Percentiles rank a stretch among this genome's conserved stretches.
Evolutionary conservation across 2,888 invertebrate species (phyloP).

Genomic region (Nycteola revayana): DNA sequence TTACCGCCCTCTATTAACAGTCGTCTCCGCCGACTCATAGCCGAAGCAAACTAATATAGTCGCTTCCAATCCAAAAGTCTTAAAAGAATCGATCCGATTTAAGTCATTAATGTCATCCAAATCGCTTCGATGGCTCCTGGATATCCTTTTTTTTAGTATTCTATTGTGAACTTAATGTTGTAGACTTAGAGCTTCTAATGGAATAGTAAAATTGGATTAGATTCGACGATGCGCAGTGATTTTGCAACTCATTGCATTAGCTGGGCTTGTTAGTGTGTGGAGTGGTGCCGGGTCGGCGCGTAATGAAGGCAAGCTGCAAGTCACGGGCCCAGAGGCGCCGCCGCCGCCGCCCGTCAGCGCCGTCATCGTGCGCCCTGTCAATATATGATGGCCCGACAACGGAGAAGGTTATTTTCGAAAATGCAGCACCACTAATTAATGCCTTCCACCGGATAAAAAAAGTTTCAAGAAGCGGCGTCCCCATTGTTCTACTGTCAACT

Average conservation of each 20-base stretch:
- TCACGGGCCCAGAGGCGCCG: conserved; percentile 70
- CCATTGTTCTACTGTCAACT: conserved; percentile 69
- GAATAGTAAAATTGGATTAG: conserved; percentile 30
- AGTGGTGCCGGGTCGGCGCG: conserved; percentile 40
- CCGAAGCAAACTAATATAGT: conserved; percentile 59
- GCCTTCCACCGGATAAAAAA: conserved; percentile 60
- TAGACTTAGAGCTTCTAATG: conserved; percentile 38
- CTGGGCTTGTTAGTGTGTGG: conserved; percentile 74
- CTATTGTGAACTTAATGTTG: conserved; percentile 38
- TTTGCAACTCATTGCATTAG: conserved; percentile 81
- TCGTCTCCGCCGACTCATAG: conserved; percentile 39
- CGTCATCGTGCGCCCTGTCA: conserved; percentile 71
- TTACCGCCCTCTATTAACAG: conserved; percentile 63
- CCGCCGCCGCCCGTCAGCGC: conserved; percentile 55
- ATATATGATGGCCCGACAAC: conserved; percentile 71
- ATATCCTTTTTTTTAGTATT: conserved; percentile 30
- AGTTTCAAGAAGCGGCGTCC: conserved; percentile 58
- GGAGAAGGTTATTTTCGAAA: conserved; percentile 76
- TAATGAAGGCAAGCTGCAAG: conserved; percentile 77
- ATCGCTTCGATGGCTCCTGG: conserved; percentile 68
- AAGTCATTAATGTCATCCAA: conserved; percentile 77
- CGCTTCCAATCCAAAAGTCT: conserved; percentile 49
- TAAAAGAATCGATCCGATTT: conserved; percentile 60
- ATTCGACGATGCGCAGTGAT: conserved; percentile 39
- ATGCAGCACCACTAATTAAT: conserved; percentile 76